Base-by-base conservation (phyloP, 2,888 invertebrate genomes). In the Chromoteleia sp. region DNA sequence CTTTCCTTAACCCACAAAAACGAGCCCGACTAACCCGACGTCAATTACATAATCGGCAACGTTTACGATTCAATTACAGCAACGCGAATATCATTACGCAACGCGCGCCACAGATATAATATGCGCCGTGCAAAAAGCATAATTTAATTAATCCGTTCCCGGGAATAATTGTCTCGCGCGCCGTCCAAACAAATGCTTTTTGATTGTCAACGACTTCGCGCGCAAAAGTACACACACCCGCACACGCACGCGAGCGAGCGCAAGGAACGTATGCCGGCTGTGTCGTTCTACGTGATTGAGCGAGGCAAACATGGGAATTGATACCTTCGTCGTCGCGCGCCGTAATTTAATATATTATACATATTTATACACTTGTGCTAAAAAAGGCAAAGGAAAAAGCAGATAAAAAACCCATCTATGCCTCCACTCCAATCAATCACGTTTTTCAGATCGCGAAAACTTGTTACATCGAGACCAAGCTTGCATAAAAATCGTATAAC, bases 281-380 rank as follows among this genome's bases (percentile, higher is more conserved):
- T 58, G 58, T 58, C 58, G 58, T 68, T 30, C 50, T 52, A 59
- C 59, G 19, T 75, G 67, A 75, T 58, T 54, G 75, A 76, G 25
- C 36, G 68, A 52, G 33, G 68, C 39, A 68, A 68, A 76, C 76
- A 59, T 52, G 75, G 50, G 30, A 76, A 67, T 68, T 68, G 76
- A 76, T 67, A 76, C 48, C 68, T 59, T 68, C 52, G 33, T 41
- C 48, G 50, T 52, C 50, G 43, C 15, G 8, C 15, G 10, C 6
- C n/a, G 59, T 76, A 59, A 67, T 76, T 76, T 45, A 50, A 76
- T 76, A 59, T 67, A 68, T 76, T 68, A 68, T 25, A 76, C 61
- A 68, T 54, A 76, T 48, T 68, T 54, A 33, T 52, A 50, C 61
- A 68, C 59, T 58, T 63, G 45, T 50, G 29, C 15, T 58, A 56